Conservation (phyloP, 2,113 vertebrate species). For the Phrynosoma blainvillii region DNA sequence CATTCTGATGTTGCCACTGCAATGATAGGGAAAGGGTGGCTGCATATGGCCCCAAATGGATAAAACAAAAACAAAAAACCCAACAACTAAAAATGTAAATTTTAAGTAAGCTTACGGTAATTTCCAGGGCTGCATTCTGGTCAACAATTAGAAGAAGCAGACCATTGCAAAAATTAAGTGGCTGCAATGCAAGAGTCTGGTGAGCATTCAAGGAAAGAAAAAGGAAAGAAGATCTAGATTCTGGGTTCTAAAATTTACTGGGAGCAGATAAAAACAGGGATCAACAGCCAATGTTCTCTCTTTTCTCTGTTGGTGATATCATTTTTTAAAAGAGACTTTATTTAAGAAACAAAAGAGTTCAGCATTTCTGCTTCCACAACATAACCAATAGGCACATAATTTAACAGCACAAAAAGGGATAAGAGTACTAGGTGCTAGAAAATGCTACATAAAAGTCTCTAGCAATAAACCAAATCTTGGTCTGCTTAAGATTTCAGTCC, state of each 20-base stretch:
- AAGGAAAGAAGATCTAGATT: background rate
- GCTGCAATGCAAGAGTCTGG: too few relatives aligned
- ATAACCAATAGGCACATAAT: conserved; percentile 4
- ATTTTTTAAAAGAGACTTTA: conserved; percentile 42
- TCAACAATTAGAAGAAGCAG: too few relatives aligned
- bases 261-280: background rate
- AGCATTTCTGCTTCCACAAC: background rate
- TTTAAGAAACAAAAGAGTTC: conserved; percentile 61
- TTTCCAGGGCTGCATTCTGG: too few relatives aligned
- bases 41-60: too few relatives aligned
- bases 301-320: background rate
- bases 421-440: accelerated
- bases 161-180: too few relatives aligned
- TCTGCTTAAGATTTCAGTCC: background rate
- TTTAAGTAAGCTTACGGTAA: too few relatives aligned
- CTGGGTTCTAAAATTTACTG: background rate
- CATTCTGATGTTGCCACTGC: background rate
- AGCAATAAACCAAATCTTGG: background rate
- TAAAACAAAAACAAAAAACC: too few relatives aligned
- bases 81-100: too few relatives aligned
- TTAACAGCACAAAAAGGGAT: background rate
- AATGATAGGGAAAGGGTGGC: too few relatives aligned
- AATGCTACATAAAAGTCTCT: background rate
- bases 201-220: background rate
- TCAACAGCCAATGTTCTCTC: too few relatives aligned